Conservation (phyloP, 2,888 invertebrate genomes). For the Agonum fuliginosum region DNA sequence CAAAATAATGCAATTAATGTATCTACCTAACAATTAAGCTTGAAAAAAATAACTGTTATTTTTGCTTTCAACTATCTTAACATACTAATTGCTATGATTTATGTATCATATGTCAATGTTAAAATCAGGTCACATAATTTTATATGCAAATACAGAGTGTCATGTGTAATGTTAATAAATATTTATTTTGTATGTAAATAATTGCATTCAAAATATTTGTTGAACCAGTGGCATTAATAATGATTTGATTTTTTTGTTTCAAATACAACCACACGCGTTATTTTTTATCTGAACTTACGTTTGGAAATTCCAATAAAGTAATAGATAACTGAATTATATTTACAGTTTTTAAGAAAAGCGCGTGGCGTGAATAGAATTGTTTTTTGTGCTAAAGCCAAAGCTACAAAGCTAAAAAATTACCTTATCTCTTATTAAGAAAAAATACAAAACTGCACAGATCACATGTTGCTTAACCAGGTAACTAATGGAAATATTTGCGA, state of each 20-base stretch:
- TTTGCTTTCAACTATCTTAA: not conserved
- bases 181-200: too few relatives aligned
- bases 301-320: too few relatives aligned
- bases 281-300: too few relatives aligned
- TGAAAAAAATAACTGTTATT: not conserved
- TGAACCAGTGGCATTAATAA: too few relatives aligned
- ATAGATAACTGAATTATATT: too few relatives aligned
- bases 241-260: too few relatives aligned
- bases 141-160: not conserved
- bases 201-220: too few relatives aligned
- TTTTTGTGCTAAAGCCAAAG: not conserved
- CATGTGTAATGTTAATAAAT: too few relatives aligned
- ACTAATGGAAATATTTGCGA: not conserved
- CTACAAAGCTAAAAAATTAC: not conserved
- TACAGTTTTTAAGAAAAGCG: not conserved
- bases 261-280: too few relatives aligned
- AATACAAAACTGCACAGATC: conserved; percentile 24
- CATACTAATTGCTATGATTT: not conserved
- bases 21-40: not conserved
- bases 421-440: not conserved
- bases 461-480: conserved; percentile 1
- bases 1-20: too few relatives aligned
- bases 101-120: not conserved
- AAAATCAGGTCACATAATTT: not conserved
- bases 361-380: not conserved